Evolutionary conservation across 2,797 vertebrate species (phyloP), one percentile per base, ranked within the genome.

Genomic region (Nyctalus aviator): DNA sequence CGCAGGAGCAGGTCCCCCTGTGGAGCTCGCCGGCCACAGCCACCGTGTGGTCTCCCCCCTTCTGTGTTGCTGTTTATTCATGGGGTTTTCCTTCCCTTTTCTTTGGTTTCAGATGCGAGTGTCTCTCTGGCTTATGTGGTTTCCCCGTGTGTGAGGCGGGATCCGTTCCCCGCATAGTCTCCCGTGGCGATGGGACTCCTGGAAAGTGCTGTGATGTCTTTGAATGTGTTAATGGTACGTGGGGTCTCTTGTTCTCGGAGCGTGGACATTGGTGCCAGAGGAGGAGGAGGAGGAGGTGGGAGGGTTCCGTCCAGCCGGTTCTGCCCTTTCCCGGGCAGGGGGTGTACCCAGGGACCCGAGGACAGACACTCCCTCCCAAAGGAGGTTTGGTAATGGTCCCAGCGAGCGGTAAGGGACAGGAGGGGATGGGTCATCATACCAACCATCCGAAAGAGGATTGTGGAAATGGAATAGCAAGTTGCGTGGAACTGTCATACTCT

Each of bases 161-260:
- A 97, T 98, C 98, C 90, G 93, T 98, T 94, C 98, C 99, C 92
- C 99, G 98, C 96, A 98, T 99, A 96, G 98, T 99, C 96, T 99
- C 98, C 0, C 98, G 98, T 94, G 99, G 99, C 96, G 98, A 99
- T 90, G 98, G 99, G 96, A 98, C 98, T 94, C 99, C 99, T 27
- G 99, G 99, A 97, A 99, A 98, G 96, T 99, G 99, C 98, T 99
- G 99, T 97, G 99, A 99, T 98, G 98, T 99, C 97, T 99, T 99
- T 97, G 98, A 99, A 95, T 99, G 99, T 98, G 98, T 99, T 98
- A 99, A 99, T 93, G 99, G 99, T 99, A 98, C 37, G 99, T 98
- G 97, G 93, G 48, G 94, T 97, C 92, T 96, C 93, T 96, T 97
- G 94, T 96, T 96, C 83, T 84, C 84, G 17, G 87, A 41, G 35